A percentile compares a stretch with the other conserved stretches of the same genome.
These are phyloP conservation scores for sheep (Ovis aries) DNA, from an alignment of 2,113 vertebrate species.

Conservation along the genomic window DNA sequence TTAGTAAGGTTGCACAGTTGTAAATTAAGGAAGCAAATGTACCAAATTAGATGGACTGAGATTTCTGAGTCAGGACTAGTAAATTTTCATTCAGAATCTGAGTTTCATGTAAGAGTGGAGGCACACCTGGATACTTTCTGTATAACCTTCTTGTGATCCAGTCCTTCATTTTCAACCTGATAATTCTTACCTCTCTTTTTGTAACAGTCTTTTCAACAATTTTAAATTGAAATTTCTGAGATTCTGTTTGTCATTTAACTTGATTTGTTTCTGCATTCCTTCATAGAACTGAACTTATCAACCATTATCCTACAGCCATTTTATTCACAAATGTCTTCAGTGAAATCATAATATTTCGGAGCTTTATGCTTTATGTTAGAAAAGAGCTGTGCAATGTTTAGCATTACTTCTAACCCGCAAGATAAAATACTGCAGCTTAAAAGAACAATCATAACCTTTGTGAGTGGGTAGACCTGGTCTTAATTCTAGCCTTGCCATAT, in stretches of 20 bases:
- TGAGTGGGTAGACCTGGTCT: background rate
- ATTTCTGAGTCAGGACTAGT: background rate
- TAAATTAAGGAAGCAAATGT: background rate
- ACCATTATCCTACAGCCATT: background rate
- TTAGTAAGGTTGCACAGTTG: background rate
- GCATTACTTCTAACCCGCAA: constrained; percentile 36
- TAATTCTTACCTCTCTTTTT: background rate
- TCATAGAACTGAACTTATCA: background rate
- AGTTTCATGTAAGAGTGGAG: background rate
- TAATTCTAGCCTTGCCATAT: background rate
- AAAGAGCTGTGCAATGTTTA: constrained; percentile 16
- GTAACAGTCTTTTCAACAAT: background rate
- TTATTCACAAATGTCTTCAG: constrained; percentile 33
- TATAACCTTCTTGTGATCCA: background rate
- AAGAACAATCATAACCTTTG: background rate
- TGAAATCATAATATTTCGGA: constrained; percentile 56
- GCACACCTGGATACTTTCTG: background rate
- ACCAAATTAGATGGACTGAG: background rate
- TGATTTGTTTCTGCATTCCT: background rate
- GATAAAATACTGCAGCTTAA: background rate
- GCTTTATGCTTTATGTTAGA: constrained; percentile 61
- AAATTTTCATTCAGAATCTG: background rate
- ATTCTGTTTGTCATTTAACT: background rate
- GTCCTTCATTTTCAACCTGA: background rate
- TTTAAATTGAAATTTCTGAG: background rate